These are phyloP conservation scores for Lasius platythorax DNA, from an alignment of 2,888 invertebrate genomes.

Conservation along the genomic window DNA sequence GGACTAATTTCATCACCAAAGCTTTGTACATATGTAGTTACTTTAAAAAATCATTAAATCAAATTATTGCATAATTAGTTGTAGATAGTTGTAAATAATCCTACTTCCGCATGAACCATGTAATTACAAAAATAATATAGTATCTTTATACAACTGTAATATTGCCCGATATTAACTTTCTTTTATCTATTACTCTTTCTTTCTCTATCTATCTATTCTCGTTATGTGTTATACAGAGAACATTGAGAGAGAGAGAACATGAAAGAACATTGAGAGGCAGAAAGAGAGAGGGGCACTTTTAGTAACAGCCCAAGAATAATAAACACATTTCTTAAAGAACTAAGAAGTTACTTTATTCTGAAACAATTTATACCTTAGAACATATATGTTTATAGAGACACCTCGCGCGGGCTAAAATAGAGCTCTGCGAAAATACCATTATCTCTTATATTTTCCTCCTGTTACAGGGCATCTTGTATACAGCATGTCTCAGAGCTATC, in stretches of 20 bases:
- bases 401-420: slow-evolving; percentile 1
- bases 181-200: neutral
- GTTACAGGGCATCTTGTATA: slow-evolving; percentile 43
- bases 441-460: slow-evolving; percentile 39
- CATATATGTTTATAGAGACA: slow-evolving; percentile 13
- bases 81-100: neutral
- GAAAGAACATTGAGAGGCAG: neutral
- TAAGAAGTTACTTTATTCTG: slow-evolving; percentile 14
- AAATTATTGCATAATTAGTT: neutral
- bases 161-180: neutral
- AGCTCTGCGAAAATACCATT: slow-evolving; percentile 8
- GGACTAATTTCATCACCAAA: neutral
- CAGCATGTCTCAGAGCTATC: slow-evolving; percentile 28
- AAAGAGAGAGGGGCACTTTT: neutral
- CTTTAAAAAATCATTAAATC: neutral
- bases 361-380: slow-evolving; percentile 32
- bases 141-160: neutral
- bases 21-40: neutral
- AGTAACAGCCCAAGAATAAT: slow-evolving; percentile 12
- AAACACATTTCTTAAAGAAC: slow-evolving; percentile 20
- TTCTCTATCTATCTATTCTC: neutral
- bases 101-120: neutral
- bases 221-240: neutral
- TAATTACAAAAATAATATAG: neutral
- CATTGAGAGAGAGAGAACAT: no score